Conservation (phyloP, 2,113 vertebrate genomes). For the Bambusicola thoracicus region DNA sequence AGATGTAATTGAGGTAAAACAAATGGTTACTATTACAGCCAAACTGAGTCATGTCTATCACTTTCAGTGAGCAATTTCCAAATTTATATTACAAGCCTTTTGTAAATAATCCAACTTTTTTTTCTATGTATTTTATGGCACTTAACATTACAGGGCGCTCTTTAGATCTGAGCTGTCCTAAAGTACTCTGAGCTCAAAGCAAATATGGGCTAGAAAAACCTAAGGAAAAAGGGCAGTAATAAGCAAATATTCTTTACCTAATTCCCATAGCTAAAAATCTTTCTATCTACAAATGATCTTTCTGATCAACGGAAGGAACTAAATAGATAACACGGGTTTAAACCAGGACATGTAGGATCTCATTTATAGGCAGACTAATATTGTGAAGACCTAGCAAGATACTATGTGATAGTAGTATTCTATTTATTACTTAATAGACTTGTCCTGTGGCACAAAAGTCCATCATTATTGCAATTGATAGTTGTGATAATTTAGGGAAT, state of each 20-base stretch:
- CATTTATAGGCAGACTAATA: conserved; percentile 17
- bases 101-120: neutral
- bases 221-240: neutral
- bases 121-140: neutral
- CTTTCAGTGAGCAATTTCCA: neutral
- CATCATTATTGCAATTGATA: neutral
- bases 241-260: neutral
- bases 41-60: neutral
- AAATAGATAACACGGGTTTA: neutral
- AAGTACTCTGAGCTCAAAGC: neutral
- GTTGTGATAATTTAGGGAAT: neutral
- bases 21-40: neutral
- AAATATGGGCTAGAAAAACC: neutral
- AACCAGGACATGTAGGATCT: neutral
- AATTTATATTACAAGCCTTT: neutral
- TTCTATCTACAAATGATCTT: neutral
- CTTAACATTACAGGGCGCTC: neutral
- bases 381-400: neutral
- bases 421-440: neutral
- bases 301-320: neutral
- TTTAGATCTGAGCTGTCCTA: neutral
- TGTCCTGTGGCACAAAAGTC: neutral
- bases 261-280: neutral
- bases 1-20: neutral
- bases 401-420: neutral